These are phyloP conservation scores for Trinectes maculatus DNA, from an alignment of 2,113 vertebrate genomes.

Conservation along the genomic window DNA sequence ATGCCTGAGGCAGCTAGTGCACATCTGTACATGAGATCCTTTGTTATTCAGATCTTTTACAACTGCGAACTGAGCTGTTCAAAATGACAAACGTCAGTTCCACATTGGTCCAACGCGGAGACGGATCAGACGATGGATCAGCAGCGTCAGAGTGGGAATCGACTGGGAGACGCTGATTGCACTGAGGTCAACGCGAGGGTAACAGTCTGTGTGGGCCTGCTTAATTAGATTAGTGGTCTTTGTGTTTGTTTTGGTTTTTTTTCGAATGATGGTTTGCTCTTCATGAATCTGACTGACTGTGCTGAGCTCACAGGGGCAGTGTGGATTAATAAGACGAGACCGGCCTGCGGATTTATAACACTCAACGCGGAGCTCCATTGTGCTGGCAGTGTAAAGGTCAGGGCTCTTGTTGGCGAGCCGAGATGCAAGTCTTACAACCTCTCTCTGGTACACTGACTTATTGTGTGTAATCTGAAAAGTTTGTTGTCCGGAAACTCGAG, in stretches of 20 bases:
- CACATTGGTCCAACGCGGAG: background rate
- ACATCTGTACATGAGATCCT: background rate
- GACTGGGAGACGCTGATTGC: conserved; percentile 7
- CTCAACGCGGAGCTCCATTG: conserved; percentile 7
- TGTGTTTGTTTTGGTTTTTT: conserved; percentile 26
- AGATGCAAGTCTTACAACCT: conserved; percentile 11
- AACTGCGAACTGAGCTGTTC: background rate
- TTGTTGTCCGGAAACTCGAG: conserved; percentile 46
- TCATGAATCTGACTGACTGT: conserved; percentile 1
- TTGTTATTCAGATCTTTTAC: conserved; percentile 2
- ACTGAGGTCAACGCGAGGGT: conserved; percentile 9
- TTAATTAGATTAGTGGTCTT: conserved; percentile 47
- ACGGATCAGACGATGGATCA: conserved; percentile 6
- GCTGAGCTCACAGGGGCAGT: conserved; percentile 15
- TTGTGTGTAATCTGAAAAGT: conserved; percentile 53
- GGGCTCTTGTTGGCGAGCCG: conserved; percentile 30
- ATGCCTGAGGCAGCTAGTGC: too few species aligned
- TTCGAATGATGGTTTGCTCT: background rate
- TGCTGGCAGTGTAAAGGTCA: conserved; percentile 60
- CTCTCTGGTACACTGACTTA: conserved; percentile 41
- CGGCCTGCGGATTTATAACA: conserved; percentile 45
- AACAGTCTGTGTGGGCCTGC: conserved; percentile 8
- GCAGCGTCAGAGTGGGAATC: conserved; percentile 3
- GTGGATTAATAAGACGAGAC: conserved; percentile 36
- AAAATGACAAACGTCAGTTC: conserved; percentile 14